These are phyloP conservation scores for Chelonia mydas DNA, from an alignment of 2,797 vertebrate genomes.

Conservation along the genomic window DNA sequence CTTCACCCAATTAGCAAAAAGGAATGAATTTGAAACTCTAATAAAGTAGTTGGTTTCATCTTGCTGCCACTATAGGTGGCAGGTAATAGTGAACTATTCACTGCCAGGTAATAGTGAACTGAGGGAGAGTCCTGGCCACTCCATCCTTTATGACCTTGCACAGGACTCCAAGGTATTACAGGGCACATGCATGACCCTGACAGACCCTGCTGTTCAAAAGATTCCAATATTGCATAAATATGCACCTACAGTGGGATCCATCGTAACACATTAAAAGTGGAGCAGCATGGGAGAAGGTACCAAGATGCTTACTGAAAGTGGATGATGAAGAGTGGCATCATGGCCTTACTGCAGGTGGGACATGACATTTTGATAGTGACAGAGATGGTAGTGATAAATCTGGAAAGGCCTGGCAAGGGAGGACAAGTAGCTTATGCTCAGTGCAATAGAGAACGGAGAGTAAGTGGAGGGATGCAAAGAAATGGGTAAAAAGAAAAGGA, in stretches of 20 bases:
- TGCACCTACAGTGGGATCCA: not conserved
- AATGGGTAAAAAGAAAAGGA: not conserved
- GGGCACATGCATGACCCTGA: not conserved
- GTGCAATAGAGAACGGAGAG: too few species aligned
- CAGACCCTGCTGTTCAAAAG: not conserved
- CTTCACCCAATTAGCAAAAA: not conserved
- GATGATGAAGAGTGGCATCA: too few species aligned
- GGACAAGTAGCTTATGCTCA: not conserved
- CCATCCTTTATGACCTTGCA: not conserved
- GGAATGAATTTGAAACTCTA: not conserved
- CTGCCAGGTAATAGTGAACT: not conserved
- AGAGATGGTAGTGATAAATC: not conserved
- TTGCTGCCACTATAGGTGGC: not conserved
- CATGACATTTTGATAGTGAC: not conserved
- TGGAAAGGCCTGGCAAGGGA: not conserved
- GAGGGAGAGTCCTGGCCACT: not conserved
- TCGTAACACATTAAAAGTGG: too few species aligned
- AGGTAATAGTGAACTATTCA: too few species aligned
- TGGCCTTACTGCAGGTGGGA: not conserved
- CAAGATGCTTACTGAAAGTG: too few species aligned
- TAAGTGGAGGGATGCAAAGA: not conserved
- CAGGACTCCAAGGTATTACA: not conserved
- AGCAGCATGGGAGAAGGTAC: too few species aligned
- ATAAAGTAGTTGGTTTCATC: not conserved
- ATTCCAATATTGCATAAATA: not conserved